Base-by-base conservation (phyloP, 2,888 invertebrate species). In the Achlya flavicornis region DNA sequence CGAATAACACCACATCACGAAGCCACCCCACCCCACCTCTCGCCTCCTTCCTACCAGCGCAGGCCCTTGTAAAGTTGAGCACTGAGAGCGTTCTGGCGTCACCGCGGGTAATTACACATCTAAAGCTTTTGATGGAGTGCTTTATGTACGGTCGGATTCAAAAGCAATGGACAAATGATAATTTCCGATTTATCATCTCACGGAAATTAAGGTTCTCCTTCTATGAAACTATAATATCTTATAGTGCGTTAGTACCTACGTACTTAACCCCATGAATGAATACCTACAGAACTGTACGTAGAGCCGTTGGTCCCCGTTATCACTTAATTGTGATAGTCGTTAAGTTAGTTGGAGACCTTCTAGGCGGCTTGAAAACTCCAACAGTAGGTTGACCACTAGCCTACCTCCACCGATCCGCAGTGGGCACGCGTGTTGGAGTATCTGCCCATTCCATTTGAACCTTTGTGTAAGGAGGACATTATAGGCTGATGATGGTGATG, bases 41-140 rank as follows among this genome's bases (percentile, higher is more conserved):
- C 43, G 41, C 63, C 58, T 66, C 66, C 68, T 66, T 19, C 60
- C 70, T 74, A 78, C 53, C 66, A 66, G 67, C 78, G 19, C 66
- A 66, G 67, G 69, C 83, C 83, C 85, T 85, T 84, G 81, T 85
- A 83, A 86, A 87, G 84, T 84, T 78, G 84, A 86, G 84, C 83
- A 84, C 84, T 69, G 80, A 82, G 83, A 84, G 82, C 77, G 85
- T 76, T 79, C 76, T 81, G 78, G 79, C 84, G 87, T 87, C 89
- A 85, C 81, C 76, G 77, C 81, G 89, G 86, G 88, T 90, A 92
- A 91, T 93, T 92, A 92, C 90, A 81, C 90, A 84, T 87, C 89
- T 82, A 87, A 86, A 88, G 91, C 89, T 87, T 88, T 87, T 88
- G 86, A 88, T 85, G 83, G 83, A 82, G 83, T 66, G 70, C 66